Evolutionary conservation across 2,113 vertebrate genomes (phyloP).

Genomic region (Laticauda colubrina): DNA sequence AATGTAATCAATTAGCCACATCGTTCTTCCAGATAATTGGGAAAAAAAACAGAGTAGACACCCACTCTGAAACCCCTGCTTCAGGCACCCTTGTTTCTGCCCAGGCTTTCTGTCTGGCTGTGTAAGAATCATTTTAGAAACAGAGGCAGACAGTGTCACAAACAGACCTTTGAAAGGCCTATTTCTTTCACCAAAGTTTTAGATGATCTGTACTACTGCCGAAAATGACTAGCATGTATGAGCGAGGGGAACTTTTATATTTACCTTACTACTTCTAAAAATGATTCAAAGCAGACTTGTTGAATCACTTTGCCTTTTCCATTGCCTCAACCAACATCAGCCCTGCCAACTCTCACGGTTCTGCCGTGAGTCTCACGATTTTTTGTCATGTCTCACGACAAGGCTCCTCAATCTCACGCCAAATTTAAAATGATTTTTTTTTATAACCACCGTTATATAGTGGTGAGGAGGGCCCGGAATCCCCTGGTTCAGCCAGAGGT

Average conservation of each 20-base stretch:
- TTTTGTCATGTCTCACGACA: too few relatives aligned
- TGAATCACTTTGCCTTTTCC: neutral
- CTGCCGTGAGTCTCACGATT: too few relatives aligned
- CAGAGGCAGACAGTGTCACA: neutral
- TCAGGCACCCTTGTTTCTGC: neutral
- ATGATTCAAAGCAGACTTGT: neutral
- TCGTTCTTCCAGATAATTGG: conserved; percentile 14
- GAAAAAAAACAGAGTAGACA: neutral
- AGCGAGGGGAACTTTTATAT: too few relatives aligned
- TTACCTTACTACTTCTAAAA: neutral
- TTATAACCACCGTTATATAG: too few relatives aligned
- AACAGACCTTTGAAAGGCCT: neutral
- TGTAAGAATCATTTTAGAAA: neutral
- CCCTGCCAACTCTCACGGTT: too few relatives aligned
- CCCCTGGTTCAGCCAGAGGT: too few relatives aligned
- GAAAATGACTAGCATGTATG: too few relatives aligned
- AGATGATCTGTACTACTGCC: neutral
- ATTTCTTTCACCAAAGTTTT: neutral
- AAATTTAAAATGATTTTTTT: too few relatives aligned
- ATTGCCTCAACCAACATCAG: neutral
- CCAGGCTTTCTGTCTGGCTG: neutral
- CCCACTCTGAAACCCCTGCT: conserved; percentile 4
- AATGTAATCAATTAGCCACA: conserved; percentile 30
- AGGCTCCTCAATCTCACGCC: too few relatives aligned
- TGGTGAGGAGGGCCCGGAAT: too few relatives aligned